phyloP scores from a whole-genome alignment of 2,113 vertebrate genomes.

The Procavia capensis region DNA sequence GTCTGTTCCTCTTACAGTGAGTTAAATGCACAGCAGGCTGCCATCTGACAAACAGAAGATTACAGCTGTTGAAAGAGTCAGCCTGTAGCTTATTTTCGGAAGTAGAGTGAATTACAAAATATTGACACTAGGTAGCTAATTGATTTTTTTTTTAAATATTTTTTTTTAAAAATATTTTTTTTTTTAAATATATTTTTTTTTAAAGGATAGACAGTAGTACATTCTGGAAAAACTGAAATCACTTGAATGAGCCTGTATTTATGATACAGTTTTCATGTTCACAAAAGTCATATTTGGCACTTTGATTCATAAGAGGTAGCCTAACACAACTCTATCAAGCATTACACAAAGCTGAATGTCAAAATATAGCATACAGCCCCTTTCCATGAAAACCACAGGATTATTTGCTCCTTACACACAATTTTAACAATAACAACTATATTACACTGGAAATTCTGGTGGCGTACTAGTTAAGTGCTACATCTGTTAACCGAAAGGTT shows the following conservation, averaged over 20 bases:
- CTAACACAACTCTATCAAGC: background rate
- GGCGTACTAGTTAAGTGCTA: too few relatives aligned
- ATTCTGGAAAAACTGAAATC: background rate
- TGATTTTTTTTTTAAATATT: background rate
- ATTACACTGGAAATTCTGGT: too few relatives aligned
- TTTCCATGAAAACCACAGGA: background rate
- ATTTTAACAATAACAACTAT: background rate
- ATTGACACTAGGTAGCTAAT: conserved; percentile 73
- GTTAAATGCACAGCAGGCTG: background rate
- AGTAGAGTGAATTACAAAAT: conserved; percentile 42
- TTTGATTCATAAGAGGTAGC: background rate
- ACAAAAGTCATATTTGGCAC: background rate
- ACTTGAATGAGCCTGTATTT: background rate
- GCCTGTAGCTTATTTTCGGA: rapidly evolving
- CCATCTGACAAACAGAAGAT: background rate
- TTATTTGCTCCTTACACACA: background rate
- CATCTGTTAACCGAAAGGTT: too few relatives aligned
- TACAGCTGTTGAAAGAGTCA: background rate
- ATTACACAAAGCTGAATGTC: background rate
- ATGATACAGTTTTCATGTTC: background rate
- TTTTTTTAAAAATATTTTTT: background rate
- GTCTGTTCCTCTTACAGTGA: background rate
- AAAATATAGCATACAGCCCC: rapidly evolving
- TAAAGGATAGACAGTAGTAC: background rate
- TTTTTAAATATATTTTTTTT: background rate